phyloP scores from a whole-genome alignment of 2,113 vertebrate species.

The Bombycilla garrulus region DNA sequence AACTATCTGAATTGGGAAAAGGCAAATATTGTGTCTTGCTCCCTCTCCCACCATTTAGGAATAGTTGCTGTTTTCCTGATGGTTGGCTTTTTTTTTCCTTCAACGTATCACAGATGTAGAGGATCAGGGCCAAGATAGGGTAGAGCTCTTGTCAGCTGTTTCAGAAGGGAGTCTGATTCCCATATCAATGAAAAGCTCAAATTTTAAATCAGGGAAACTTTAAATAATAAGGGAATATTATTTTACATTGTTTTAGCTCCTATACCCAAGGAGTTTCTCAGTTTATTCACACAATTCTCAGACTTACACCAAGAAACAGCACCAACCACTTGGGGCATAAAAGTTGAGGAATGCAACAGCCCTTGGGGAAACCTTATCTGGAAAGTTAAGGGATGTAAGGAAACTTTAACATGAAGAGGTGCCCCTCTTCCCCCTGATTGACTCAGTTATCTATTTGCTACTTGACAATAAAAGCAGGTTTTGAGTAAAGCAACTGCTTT shows the following conservation, averaged over 20 bases:
- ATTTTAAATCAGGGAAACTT: neutral
- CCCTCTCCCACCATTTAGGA: neutral
- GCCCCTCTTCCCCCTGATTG: neutral
- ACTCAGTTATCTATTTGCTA: neutral
- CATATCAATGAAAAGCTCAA: neutral
- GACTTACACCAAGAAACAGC: neutral
- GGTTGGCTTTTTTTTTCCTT: neutral
- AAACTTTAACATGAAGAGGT: neutral
- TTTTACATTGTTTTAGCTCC: neutral
- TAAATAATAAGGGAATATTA: neutral
- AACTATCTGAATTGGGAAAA: neutral
- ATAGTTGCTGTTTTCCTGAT: neutral
- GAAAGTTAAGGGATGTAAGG: neutral
- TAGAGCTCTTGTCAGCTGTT: neutral
- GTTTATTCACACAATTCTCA: neutral
- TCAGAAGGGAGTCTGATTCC: neutral
- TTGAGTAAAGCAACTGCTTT: neutral
- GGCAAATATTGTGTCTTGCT: neutral
- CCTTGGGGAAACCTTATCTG: neutral
- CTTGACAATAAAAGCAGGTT: neutral
- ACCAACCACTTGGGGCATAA: neutral
- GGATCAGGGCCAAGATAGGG: neutral
- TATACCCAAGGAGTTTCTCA: neutral
- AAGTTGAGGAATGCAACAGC: neutral
- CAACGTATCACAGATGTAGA: accelerated